Evolutionary conservation across 2,113 vertebrate species (phyloP).

Genomic region (Saguinus imperator): DNA sequence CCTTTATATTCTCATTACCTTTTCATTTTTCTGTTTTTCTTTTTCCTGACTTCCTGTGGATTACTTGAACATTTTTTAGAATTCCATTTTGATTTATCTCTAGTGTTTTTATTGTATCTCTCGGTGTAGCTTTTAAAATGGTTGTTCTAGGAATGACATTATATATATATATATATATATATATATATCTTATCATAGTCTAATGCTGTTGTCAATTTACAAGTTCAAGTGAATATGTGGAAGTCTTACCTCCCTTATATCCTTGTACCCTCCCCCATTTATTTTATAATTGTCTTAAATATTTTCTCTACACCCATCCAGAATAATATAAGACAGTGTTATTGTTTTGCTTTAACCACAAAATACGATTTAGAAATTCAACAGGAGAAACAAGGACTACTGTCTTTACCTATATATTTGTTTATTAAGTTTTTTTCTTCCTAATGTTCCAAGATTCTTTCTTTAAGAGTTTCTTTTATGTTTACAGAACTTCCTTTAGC

Average conservation of each 20-base stretch:
- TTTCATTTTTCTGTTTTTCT: background rate
- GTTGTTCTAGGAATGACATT: background rate
- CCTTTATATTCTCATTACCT: background rate
- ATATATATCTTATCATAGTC: background rate
- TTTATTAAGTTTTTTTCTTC: background rate
- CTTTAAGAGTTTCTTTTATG: background rate
- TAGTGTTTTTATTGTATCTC: background rate
- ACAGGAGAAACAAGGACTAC: background rate
- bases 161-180: too few species aligned
- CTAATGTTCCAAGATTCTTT: background rate
- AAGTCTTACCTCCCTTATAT: background rate
- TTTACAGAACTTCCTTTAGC: background rate
- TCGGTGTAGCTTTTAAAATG: background rate
- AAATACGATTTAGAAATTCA: background rate
- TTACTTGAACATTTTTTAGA: background rate
- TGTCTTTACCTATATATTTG: background rate
- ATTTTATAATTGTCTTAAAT: background rate
- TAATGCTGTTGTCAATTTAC: background rate
- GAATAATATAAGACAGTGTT: background rate
- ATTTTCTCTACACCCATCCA: background rate
- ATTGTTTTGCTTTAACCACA: background rate
- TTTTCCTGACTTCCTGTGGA: background rate
- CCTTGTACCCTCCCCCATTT: background rate
- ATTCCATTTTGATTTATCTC: background rate
- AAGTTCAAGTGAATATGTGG: background rate